Percentiles rank a stretch among this genome's conserved stretches.
These are phyloP conservation scores for Oreochromis spilurus DNA, from an alignment of 2,113 vertebrate species.

Conservation along the genomic window DNA sequence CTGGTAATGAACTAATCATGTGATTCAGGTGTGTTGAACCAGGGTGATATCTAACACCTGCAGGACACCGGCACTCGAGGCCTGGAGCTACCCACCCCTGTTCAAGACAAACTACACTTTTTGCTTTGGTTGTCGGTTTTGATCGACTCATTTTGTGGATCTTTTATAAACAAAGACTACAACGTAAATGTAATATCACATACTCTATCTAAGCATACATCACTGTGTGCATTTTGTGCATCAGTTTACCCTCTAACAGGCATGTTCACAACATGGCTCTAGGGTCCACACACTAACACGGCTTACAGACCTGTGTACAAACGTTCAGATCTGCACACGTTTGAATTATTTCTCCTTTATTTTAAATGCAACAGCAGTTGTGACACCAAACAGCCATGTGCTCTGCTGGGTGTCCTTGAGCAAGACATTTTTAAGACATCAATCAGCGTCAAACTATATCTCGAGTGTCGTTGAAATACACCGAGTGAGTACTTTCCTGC, in stretches of 20 bases:
- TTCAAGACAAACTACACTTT: not conserved
- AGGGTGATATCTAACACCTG: too few relatives aligned
- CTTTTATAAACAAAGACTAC: not conserved
- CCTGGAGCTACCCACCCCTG: not conserved
- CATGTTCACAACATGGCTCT: not conserved
- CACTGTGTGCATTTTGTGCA: not conserved
- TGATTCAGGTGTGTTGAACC: too few relatives aligned
- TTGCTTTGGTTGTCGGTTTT: too few relatives aligned
- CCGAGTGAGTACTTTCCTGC: not conserved
- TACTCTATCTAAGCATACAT: not conserved
- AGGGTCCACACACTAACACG: accelerated
- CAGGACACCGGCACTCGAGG: too few relatives aligned
- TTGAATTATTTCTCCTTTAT: conserved; percentile 6
- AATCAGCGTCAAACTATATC: not conserved
- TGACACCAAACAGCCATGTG: not conserved
- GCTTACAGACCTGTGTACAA: not conserved
- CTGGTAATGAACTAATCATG: too few relatives aligned
- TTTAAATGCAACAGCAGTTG: conserved; percentile 27
- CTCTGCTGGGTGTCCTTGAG: not conserved
- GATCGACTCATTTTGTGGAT: not conserved
- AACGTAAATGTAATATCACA: not conserved
- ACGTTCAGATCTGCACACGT: not conserved
- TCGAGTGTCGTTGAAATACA: not conserved
- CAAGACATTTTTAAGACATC: not conserved
- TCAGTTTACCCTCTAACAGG: not conserved